These are phyloP conservation scores for Eunapius fragilis DNA, from an alignment of 37 sponge, comb jelly and placozoan species.

Conservation along the genomic window DNA sequence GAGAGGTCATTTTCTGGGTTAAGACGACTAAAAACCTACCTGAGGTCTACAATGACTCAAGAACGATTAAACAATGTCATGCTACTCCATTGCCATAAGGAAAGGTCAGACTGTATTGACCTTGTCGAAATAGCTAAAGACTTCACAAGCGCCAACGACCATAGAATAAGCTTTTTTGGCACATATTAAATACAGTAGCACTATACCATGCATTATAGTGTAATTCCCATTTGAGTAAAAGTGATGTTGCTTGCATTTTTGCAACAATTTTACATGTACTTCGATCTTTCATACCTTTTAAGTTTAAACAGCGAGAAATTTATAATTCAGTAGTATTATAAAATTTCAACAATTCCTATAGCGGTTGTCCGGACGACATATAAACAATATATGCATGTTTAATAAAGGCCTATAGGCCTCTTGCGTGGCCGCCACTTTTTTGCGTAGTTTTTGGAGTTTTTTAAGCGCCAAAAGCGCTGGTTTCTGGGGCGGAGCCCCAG, in stretches of 20 bases:
- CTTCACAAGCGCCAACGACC: constrained; percentile 10
- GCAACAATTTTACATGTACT: neutral
- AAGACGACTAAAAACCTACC: constrained; percentile 2
- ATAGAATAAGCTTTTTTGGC: constrained; percentile 45
- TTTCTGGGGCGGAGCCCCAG: too few species aligned
- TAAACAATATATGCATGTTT: neutral
- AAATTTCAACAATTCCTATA: neutral
- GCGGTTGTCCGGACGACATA: neutral
- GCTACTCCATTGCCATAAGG: constrained; percentile 17
- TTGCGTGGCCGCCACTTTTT: neutral
- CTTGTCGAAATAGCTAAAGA: constrained; percentile 28
- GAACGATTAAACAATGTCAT: constrained; percentile 9
- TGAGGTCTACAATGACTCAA: constrained; percentile 17
- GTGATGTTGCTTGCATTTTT: neutral
- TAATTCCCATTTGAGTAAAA: neutral
- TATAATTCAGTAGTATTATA: neutral
- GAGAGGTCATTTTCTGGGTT: constrained; percentile 28
- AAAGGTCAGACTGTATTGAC: constrained; percentile 3
- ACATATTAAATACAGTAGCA: neutral
- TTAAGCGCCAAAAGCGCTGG: neutral
- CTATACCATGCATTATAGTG: neutral
- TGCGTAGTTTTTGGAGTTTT: neutral
- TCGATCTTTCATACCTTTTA: neutral
- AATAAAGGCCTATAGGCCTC: neutral
- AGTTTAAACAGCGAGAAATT: neutral